Evolutionary conservation across 2,888 invertebrate genomes (phyloP).

Genomic region (Agonopterix alstromeriana): DNA sequence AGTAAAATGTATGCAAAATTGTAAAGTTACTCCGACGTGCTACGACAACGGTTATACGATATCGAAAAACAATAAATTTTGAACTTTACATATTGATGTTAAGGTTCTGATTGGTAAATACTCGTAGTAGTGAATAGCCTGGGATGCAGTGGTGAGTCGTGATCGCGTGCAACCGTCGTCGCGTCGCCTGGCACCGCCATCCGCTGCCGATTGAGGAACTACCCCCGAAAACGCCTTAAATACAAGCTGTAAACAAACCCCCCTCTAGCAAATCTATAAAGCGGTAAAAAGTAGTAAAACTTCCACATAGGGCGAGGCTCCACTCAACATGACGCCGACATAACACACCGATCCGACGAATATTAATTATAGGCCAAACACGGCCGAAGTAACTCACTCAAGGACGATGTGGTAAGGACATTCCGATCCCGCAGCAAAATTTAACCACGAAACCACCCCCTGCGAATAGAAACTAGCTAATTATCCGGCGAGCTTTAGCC

Average conservation of each 20-base stretch:
- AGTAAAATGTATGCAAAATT: constrained; percentile 26
- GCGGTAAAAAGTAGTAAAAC: constrained; percentile 30
- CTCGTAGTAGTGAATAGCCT: constrained; percentile 31
- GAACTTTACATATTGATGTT: constrained; percentile 27
- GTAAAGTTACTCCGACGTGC: constrained; percentile 27
- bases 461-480: constrained; percentile 74
- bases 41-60: constrained; percentile 13
- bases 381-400: constrained; percentile 20
- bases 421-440: constrained; percentile 36
- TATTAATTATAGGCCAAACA: constrained; percentile 30
- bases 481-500: constrained; percentile 70
- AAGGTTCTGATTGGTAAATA: constrained; percentile 35
- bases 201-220: constrained; percentile 48
- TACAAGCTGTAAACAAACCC: constrained; percentile 53
- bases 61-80: constrained; percentile 31
- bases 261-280: constrained; percentile 22
- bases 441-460: constrained; percentile 25
- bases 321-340: constrained; percentile 16
- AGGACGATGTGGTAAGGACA: constrained; percentile 50
- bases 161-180: constrained; percentile 62
- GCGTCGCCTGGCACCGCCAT: constrained; percentile 77
- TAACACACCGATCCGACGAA: constrained; percentile 24
- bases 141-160: constrained; percentile 49
- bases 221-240: constrained; percentile 48
- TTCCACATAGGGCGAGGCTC: constrained; percentile 26